phyloP scores from a whole-genome alignment of 2,113 vertebrate genomes.

The human region DNA sequence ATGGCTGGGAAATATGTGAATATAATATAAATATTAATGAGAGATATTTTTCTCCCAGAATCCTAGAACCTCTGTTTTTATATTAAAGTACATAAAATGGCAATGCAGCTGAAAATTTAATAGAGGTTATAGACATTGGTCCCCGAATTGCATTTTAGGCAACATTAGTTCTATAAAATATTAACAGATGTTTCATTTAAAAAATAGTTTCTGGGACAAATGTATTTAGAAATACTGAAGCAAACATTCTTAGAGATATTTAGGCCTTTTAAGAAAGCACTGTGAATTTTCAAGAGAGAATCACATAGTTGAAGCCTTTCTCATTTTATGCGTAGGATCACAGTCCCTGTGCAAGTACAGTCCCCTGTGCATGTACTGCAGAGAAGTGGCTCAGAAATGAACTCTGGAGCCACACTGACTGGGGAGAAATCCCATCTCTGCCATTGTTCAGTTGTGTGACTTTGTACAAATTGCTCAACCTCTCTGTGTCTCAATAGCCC shows the following conservation, averaged over 20 bases:
- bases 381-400: not conserved
- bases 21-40: conserved; percentile 23
- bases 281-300: not conserved
- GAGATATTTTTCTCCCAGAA: not conserved
- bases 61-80: not conserved
- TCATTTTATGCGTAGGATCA: not conserved
- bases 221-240: not conserved
- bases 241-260: not conserved
- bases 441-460: not conserved
- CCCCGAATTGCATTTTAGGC: not conserved
- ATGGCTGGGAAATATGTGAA: not conserved
- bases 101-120: not conserved
- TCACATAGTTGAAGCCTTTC: not conserved
- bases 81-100: not conserved
- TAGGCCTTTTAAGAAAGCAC: not conserved
- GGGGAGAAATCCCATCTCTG: not conserved
- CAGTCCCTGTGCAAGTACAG: too few species aligned
- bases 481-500: not conserved
- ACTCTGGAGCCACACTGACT: not conserved
- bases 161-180: not conserved
- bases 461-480: not conserved
- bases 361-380: not conserved
- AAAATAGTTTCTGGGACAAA: not conserved
- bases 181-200: not conserved
- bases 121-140: not conserved